A percentile compares a stretch with the other conserved stretches of the same genome.
These are phyloP conservation scores for Oostethus manadensis DNA, from an alignment of 2,113 vertebrate genomes.

Conservation along the genomic window DNA sequence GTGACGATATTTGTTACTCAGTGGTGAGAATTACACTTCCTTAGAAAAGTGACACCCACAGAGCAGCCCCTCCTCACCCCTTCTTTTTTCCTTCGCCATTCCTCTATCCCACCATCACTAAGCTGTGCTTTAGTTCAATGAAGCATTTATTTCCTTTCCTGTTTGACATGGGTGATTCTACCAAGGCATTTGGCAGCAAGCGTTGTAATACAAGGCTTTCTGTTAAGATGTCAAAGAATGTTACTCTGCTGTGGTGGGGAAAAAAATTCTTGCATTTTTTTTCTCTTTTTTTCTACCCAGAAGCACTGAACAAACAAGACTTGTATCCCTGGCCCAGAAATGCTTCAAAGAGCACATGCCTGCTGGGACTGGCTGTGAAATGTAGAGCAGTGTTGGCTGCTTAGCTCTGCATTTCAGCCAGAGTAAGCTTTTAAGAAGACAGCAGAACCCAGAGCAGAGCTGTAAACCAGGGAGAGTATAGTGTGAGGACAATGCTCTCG, in stretches of 20 bases:
- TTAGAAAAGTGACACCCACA: constrained; percentile 48
- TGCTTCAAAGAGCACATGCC: constrained; percentile 76
- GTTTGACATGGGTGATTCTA: constrained; percentile 74
- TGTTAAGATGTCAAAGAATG: constrained; percentile 72
- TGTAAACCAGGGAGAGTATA: constrained; percentile 28
- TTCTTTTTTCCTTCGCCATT: constrained; percentile 17
- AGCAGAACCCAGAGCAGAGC: constrained; percentile 58
- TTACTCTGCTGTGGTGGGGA: constrained; percentile 62
- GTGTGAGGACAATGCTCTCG: constrained; percentile 12
- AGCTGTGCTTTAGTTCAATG: constrained; percentile 67
- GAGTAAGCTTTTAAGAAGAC: constrained; percentile 57
- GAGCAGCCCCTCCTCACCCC: constrained; percentile 29
- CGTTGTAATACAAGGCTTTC: constrained; percentile 67
- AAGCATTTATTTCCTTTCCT: constrained; percentile 74
- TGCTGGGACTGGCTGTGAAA: constrained; percentile 75
- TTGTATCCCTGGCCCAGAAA: constrained; percentile 76
- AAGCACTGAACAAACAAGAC: constrained; percentile 74
- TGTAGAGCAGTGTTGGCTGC: constrained; percentile 72
- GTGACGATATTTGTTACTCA: constrained; percentile 46
- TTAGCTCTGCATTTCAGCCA: constrained; percentile 76
- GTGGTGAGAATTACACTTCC: constrained; percentile 44
- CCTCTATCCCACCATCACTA: constrained; percentile 45
- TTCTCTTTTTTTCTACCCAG: constrained; percentile 32
- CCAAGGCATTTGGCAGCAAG: constrained; percentile 69
- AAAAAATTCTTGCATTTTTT: constrained; percentile 60